Conservation (phyloP, 1,140 invertebrate genomes). For the Drosophila auraria region DNA sequence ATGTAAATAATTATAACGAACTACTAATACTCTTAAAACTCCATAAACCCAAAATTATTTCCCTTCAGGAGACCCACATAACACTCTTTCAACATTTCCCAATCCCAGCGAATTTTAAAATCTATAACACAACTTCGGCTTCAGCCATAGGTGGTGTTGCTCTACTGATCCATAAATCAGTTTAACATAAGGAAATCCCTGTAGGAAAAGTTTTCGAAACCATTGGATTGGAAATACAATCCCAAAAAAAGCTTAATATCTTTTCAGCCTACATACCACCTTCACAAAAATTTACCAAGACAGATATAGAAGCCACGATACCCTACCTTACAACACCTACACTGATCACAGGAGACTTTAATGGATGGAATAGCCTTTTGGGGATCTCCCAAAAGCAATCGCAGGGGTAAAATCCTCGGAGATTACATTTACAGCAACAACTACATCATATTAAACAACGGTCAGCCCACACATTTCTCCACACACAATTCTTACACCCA, state of each 20-base stretch:
- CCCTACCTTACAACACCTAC: neutral
- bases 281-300: neutral
- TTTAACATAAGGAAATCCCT: neutral
- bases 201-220: neutral
- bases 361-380: slow-evolving; percentile 1
- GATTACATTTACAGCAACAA: neutral
- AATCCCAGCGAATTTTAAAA: no score
- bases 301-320: neutral
- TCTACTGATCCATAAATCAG: slow-evolving; percentile 2
- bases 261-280: neutral
- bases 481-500: no score
- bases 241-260: neutral
- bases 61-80: neutral
- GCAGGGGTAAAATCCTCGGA: neutral
- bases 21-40: neutral
- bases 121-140: neutral
- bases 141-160: neutral
- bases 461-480: no score
- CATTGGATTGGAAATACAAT: neutral
- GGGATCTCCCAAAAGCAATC: neutral
- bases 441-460: neutral
- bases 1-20: neutral
- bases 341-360: neutral
- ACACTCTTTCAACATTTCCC: neutral
- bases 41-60: neutral